These are phyloP conservation scores for Lepas anatifera DNA, from an alignment of 2,888 invertebrate species.

Conservation along the genomic window DNA sequence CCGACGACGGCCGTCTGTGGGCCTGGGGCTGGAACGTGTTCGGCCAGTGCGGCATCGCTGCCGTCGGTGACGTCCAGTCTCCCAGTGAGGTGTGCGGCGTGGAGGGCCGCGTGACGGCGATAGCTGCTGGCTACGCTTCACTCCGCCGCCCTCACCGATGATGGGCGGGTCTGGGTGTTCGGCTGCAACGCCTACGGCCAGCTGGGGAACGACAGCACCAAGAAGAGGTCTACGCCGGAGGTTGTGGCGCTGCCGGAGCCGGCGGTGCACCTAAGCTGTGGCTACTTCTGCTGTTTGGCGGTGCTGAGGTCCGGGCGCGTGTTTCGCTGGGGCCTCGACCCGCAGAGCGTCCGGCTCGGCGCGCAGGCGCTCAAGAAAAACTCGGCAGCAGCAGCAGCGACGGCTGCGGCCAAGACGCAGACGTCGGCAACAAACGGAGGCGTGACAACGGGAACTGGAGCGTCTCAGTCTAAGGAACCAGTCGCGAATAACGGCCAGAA, in stretches of 20 bases:
- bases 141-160: slow-evolving; percentile 55
- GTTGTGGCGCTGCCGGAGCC: slow-evolving; percentile 43
- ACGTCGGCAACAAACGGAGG: not conserved
- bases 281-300: slow-evolving; percentile 1
- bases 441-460: not conserved
- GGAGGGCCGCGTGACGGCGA: slow-evolving; percentile 45
- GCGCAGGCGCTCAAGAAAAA: slow-evolving; percentile 48
- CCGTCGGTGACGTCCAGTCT: slow-evolving; percentile 48
- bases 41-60: slow-evolving; percentile 77
- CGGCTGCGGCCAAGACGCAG: not conserved
- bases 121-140: slow-evolving; percentile 84
- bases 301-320: slow-evolving; percentile 51
- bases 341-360: slow-evolving; percentile 53
- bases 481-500: not conserved
- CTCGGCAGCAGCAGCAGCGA: not conserved
- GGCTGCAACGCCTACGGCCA: slow-evolving; percentile 62
- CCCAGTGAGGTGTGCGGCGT: not conserved
- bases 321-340: slow-evolving; percentile 63
- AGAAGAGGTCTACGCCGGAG: slow-evolving; percentile 37
- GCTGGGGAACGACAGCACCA: slow-evolving; percentile 41
- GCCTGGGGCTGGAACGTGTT: slow-evolving; percentile 95
- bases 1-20: slow-evolving; percentile 61
- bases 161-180: slow-evolving; percentile 50
- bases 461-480: not conserved
- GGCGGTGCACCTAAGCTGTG: slow-evolving; percentile 29